These are phyloP conservation scores for Ophioninae sp. DNA, from an alignment of 2,888 invertebrate species.

Conservation along the genomic window DNA sequence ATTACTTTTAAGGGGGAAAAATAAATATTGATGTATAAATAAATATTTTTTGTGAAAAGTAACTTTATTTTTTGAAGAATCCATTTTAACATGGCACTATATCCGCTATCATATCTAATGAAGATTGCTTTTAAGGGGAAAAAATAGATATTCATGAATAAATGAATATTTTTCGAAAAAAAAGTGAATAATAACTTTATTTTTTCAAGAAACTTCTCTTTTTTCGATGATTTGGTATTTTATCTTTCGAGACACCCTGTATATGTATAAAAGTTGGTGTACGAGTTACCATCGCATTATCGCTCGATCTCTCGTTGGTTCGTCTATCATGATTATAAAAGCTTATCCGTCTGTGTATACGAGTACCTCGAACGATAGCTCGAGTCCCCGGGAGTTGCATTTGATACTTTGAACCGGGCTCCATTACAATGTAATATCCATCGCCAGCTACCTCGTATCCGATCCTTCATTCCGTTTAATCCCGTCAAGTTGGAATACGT, in stretches of 20 bases:
- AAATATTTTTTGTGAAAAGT: too few relatives aligned
- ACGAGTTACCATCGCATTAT: constrained; percentile 42
- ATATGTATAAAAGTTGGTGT: constrained; percentile 15
- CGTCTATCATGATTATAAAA: constrained; percentile 61
- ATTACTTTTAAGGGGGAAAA: too few relatives aligned
- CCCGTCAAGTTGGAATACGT: background rate
- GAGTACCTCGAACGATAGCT: constrained; percentile 5
- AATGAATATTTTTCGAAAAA: too few relatives aligned
- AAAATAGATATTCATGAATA: too few relatives aligned
- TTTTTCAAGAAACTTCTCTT: too few relatives aligned
- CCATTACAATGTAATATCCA: constrained; percentile 52
- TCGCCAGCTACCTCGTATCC: constrained; percentile 18
- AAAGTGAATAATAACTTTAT: too few relatives aligned
- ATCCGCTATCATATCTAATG: too few relatives aligned
- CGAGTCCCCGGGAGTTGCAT: constrained; percentile 12
- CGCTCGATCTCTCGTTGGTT: constrained; percentile 58
- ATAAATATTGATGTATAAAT: too few relatives aligned
- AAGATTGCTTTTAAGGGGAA: too few relatives aligned
- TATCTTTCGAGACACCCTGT: background rate
- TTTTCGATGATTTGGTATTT: background rate
- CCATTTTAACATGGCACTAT: too few relatives aligned
- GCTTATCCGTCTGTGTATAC: constrained; percentile 19
- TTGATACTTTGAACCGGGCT: constrained; percentile 51
- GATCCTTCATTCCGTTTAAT: constrained; percentile 23
- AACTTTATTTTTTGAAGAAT: too few relatives aligned